Base-by-base conservation (phyloP, 2,888 invertebrate genomes). In the Hemithea aestivaria region DNA sequence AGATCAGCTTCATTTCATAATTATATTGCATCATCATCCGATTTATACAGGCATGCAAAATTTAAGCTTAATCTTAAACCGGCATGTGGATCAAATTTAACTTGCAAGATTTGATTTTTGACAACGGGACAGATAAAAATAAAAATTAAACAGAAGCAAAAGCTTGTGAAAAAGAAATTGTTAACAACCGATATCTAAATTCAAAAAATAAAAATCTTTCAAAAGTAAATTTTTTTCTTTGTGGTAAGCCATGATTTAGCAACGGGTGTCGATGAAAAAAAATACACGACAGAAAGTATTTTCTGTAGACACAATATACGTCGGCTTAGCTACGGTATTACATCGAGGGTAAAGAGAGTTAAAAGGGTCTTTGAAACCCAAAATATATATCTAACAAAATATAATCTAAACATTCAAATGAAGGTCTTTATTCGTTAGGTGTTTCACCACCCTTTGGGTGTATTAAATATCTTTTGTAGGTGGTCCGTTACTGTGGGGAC, bases 381-480 rank as follows among this genome's bases (percentile, higher is more conserved):
- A 48, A 51, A 50, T 46, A 46, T 47, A 40, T 45, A 37, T 36
- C 38, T 40, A 38, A 46, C 52, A 50, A 39, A 53, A 53, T 53
- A 53, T 53, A 53, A 50, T 48, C 50, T 50, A 53, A 53, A 48
- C 50, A 53, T 53, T 53, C 40, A 53, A 53, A 53, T 53, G 45
- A 43, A 53, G 52, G 50, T 48, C 50, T 50, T 48, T 53, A 53
- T 53, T 50, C 44, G 50, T 48, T 50, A 53, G 50, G 50, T 50
- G 50, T 46, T 52, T 46, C 44, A 32, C 47, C 52, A 48, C 46
- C 51, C 48, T 50, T 50, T 43, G 44, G 44, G 46, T 46, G 40
- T 52, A 49, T 49, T 42, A 48, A 52, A 52, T 52, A 49, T 52
- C 43, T 48, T 53, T 51, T 51, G 53, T 53, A 43, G 44, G 41